Evolutionary conservation across 2,113 vertebrate species (phyloP), one percentile per base, ranked within the genome.

Genomic region (Cranoglanis bouderius): DNA sequence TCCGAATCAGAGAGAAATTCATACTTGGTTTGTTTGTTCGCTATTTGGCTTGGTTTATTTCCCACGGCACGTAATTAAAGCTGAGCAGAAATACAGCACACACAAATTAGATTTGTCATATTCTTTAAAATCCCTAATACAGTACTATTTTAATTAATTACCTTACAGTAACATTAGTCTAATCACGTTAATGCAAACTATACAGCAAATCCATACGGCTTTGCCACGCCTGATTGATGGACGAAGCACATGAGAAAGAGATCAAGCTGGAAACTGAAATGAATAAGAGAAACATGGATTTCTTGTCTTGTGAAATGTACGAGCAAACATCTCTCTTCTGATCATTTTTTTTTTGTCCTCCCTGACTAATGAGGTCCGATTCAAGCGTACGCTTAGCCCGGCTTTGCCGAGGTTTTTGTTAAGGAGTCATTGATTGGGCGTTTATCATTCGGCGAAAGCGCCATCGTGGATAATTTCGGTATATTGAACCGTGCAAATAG

Each of bases 261-360:
- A 72, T 84, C 81, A 57, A n/a, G 57, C 57, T 24, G 63, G 63
- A 53, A 65, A 21, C 7, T 19, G 10, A 70, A 92, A 92, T 89
- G 89, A 87, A 82, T 91, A 82, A 86, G 35, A 77, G 40, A n/a
- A 88, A 89, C 90, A 95, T 95, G 87, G 94, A 95, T 95, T 95
- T 95, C 91, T 92, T 95, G 94, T 92, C 94, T 90, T 53, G 92
- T 95, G 93, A 82, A 67, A 95, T 94, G 92, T 94, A 95, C 92
- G 93, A 92, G 93, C 92, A 93, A 94, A 95, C 61, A 89, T 91
- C 92, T 92, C 92, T 93, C 93, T 92, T 80, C 88, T 88, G 92
- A 90, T 90, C 90, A 18, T 81, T 89, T 94, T 93, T 89, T 94
- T 93, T 93, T 93, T 92, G 91, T 94, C 91, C 53, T 86, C 57